phyloP scores from a whole-genome alignment of 2,888 invertebrate genomes.

The Ophion slaviceki region DNA sequence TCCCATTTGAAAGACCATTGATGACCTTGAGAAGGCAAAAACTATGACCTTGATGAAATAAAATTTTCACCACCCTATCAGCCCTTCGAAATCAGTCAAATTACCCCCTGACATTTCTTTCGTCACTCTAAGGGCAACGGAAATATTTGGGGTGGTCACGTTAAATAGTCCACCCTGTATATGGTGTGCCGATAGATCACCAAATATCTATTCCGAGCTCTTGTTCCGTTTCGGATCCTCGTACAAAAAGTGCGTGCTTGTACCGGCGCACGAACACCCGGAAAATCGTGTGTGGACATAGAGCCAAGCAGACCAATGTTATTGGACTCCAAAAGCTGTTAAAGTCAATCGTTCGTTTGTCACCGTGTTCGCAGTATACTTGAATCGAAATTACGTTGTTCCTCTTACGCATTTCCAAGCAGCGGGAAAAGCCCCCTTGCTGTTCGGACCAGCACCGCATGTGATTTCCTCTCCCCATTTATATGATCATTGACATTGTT shows the following conservation, averaged over 20 bases:
- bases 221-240: conserved; percentile 49
- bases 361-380: conserved; percentile 11
- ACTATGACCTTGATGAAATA: too few relatives aligned
- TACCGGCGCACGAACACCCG: neutral
- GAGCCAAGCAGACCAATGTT: conserved; percentile 60
- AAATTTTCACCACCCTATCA: too few relatives aligned
- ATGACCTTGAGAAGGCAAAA: too few relatives aligned
- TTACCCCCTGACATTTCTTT: too few relatives aligned
- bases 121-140: too few relatives aligned
- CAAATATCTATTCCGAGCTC: conserved; percentile 64
- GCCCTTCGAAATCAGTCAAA: too few relatives aligned
- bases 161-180: neutral
- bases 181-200: conserved; percentile 9
- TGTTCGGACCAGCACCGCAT: neutral
- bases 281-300: neutral
- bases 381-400: conserved; percentile 5
- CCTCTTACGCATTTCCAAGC: conserved; percentile 7
- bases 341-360: conserved; percentile 40
- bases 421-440: neutral
- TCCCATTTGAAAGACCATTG: too few relatives aligned
- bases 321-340: conserved; percentile 56
- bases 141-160: too few relatives aligned
- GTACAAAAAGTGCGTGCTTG: conserved; percentile 25
- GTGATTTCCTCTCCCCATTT: neutral
- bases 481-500: neutral